These are phyloP conservation scores for Nestor notabilis DNA, from an alignment of 2,113 vertebrate species.

Conservation along the genomic window DNA sequence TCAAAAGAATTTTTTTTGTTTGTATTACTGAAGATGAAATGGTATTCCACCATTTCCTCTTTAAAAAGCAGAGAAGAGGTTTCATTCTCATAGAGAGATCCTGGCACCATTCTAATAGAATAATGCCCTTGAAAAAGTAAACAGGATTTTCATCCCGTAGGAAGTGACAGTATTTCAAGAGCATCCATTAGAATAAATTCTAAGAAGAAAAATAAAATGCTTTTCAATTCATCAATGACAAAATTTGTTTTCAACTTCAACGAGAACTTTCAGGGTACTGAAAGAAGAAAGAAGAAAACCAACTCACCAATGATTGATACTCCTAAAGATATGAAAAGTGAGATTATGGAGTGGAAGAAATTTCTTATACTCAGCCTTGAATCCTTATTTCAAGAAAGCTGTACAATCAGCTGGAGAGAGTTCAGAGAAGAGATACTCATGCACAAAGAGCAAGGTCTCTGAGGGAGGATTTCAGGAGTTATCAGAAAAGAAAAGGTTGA, in stretches of 20 bases:
- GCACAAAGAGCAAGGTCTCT: not conserved
- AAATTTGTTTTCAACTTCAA: not conserved
- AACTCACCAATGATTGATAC: rapidly evolving
- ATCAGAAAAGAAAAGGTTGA: not conserved
- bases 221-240: not conserved
- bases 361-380: not conserved
- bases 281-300: not conserved
- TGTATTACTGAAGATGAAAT: not conserved
- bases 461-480: not conserved
- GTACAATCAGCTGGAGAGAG: not conserved
- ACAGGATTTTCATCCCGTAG: not conserved
- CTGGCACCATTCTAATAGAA: not conserved
- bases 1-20: not conserved
- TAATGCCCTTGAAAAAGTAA: not conserved
- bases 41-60: not conserved
- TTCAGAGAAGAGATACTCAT: not conserved
- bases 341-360: not conserved
- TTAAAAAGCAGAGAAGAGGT: not conserved
- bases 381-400: not conserved
- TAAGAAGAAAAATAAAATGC: not conserved
- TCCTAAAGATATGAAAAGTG: not conserved
- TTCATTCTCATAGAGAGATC: not conserved
- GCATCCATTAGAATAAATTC: not conserved
- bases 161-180: not conserved
- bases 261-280: not conserved